Conservation (phyloP, 1,140 invertebrate genomes). For the Wiebesia pumilae region DNA sequence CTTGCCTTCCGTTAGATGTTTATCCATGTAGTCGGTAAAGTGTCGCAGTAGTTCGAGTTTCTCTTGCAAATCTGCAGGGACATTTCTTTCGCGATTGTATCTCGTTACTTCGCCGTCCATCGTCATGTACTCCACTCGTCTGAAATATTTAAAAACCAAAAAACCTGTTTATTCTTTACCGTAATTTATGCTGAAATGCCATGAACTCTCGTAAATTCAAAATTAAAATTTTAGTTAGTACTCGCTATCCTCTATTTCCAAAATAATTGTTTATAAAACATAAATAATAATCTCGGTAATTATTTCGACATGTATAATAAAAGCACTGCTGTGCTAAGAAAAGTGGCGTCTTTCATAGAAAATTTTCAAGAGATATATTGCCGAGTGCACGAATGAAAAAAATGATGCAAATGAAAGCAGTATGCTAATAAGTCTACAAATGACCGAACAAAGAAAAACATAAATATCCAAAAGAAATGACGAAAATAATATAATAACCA, state of each 20-base stretch:
- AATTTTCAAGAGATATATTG: not conserved
- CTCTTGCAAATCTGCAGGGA: slow-evolving; percentile 88
- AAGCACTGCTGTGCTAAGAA: not conserved
- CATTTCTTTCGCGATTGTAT: slow-evolving; percentile 90
- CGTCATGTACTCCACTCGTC: slow-evolving; percentile 96
- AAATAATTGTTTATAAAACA: not conserved
- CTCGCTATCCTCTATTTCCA: not conserved
- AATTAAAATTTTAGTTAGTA: not conserved
- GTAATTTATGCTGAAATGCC: not conserved
- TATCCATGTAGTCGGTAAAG: slow-evolving; percentile 97
- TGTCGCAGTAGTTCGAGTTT: slow-evolving; percentile 97
- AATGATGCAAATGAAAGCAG: slow-evolving; percentile 18
- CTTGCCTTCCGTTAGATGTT: slow-evolving; percentile 92
- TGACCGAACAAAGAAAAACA: not conserved
- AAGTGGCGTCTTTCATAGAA: not conserved
- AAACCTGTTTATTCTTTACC: not conserved
- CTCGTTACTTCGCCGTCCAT: slow-evolving; percentile 85
- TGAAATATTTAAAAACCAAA: slow-evolving; percentile 59
- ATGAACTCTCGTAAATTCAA: not conserved
- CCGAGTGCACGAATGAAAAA: not conserved
- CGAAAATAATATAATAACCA: slow-evolving; percentile 23
- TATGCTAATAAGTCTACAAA: not conserved
- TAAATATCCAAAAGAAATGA: not conserved
- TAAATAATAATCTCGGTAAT: not conserved
- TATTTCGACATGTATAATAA: not conserved